A percentile compares a stretch with the other conserved stretches of the same genome.
Conservation (phyloP, 2,888 invertebrate species). For the Colostygia pectinataria region DNA sequence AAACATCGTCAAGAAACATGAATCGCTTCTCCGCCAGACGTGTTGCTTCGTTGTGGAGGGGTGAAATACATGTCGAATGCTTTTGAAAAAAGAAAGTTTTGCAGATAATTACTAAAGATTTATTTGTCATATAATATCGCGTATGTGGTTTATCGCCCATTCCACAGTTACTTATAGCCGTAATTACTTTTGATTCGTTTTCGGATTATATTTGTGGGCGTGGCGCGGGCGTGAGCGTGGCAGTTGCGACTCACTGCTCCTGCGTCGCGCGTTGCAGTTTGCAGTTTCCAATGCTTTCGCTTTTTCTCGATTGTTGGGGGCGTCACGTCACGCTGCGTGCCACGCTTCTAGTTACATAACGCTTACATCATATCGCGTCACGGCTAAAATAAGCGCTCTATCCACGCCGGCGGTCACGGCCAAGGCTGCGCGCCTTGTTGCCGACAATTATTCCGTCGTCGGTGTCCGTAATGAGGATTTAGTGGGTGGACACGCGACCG, state of each 20-base stretch:
- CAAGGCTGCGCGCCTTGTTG: conserved; percentile 76
- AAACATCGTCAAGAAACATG: too few relatives aligned
- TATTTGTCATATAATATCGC: too few relatives aligned
- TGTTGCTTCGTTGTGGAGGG: too few relatives aligned
- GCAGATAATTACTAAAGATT: too few relatives aligned
- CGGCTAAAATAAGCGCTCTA: conserved; percentile 78
- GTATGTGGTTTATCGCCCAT: neutral
- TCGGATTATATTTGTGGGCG: conserved; percentile 2
- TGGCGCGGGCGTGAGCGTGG: neutral
- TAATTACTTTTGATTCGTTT: conserved; percentile 9
- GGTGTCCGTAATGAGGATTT: conserved; percentile 76
- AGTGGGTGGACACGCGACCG: conserved; percentile 76
- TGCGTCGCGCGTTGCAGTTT: conserved; percentile 50
- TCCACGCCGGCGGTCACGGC: conserved; percentile 75
- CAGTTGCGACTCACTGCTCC: neutral
- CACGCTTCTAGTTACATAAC: conserved; percentile 69
- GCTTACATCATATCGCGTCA: conserved; percentile 77
- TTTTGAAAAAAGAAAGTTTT: too few relatives aligned
- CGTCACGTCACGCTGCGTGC: conserved; percentile 51
- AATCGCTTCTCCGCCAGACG: too few relatives aligned
- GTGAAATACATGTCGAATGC: too few relatives aligned
- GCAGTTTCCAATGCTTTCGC: conserved; percentile 76
- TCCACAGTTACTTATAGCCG: conserved; percentile 6
- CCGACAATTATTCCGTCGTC: conserved; percentile 70
- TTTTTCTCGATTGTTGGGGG: conserved; percentile 53